These are phyloP conservation scores for Bombycilla garrulus DNA, from an alignment of 2,113 vertebrate genomes.

Conservation along the genomic window DNA sequence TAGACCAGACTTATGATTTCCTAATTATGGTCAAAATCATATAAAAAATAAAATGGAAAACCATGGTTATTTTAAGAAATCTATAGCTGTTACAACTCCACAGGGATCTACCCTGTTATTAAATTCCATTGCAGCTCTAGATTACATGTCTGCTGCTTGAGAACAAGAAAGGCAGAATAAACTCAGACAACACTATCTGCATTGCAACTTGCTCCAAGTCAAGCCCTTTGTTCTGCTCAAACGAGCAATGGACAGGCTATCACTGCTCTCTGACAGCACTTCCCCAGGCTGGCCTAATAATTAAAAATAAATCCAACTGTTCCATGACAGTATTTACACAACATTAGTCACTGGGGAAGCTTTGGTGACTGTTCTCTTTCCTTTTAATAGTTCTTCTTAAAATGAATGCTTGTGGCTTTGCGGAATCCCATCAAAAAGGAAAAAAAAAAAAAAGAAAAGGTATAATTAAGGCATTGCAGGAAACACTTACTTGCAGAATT, in stretches of 20 bases:
- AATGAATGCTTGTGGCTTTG: neutral
- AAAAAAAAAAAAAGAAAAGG: neutral
- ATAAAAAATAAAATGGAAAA: neutral
- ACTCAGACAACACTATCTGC: neutral
- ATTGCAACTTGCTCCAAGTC: constrained; percentile 25
- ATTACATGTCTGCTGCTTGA: constrained; percentile 10
- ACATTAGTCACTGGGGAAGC: neutral
- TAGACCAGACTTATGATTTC: neutral
- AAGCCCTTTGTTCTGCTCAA: constrained; percentile 50
- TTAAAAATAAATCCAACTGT: constrained; percentile 53
- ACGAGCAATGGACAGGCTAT: constrained; percentile 39
- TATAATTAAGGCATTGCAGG: neutral
- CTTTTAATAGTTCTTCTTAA: neutral
- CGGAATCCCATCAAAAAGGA: neutral
- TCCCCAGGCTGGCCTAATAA: constrained; percentile 44
- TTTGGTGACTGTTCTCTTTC: neutral
- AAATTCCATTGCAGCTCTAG: neutral
- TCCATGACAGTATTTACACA: constrained; percentile 35
- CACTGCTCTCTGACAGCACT: constrained; percentile 31
- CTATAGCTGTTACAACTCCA: neutral
- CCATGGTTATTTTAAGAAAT: neutral
- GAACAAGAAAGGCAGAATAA: neutral
- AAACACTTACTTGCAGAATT: neutral
- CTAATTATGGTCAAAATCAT: neutral
- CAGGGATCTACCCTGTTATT: neutral